phyloP scores from a whole-genome alignment of 1,140 invertebrate species.

The Lucilia cuprina region DNA sequence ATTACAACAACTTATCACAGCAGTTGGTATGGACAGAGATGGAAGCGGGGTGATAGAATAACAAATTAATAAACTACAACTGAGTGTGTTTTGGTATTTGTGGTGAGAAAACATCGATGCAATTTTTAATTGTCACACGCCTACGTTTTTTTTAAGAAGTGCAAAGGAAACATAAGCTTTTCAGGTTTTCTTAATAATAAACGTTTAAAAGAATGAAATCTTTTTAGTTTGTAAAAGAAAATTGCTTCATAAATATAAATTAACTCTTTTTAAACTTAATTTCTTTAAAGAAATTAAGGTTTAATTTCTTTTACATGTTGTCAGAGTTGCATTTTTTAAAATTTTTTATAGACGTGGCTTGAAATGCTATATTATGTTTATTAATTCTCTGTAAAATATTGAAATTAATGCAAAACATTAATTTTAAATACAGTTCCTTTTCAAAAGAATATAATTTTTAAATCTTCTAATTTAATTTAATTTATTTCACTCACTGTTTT shows the following conservation, averaged over 20 bases:
- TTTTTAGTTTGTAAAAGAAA: too few species aligned
- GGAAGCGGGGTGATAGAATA: background rate
- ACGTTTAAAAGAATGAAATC: background rate
- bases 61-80: background rate
- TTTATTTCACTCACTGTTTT: too few species aligned
- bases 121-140: slow-evolving; percentile 46
- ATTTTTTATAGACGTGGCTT: too few species aligned
- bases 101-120: slow-evolving; percentile 62
- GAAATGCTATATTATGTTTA: too few species aligned
- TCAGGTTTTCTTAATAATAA: background rate
- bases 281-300: background rate
- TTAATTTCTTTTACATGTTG: background rate
- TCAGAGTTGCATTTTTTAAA: background rate
- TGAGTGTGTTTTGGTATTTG: slow-evolving; percentile 45
- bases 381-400: background rate
- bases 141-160: slow-evolving; percentile 13
- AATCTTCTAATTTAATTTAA: background rate
- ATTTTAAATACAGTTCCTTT: too few species aligned
- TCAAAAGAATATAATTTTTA: background rate
- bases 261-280: background rate
- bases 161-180: background rate
- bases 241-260: background rate
- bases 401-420: background rate
- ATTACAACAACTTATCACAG: slow-evolving; percentile 40
- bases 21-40: slow-evolving; percentile 43